A percentile compares a stretch with the other conserved stretches of the same genome.
Evolutionary conservation across 2,113 vertebrate species (phyloP).

Genomic region (Caloenas nicobarica): DNA sequence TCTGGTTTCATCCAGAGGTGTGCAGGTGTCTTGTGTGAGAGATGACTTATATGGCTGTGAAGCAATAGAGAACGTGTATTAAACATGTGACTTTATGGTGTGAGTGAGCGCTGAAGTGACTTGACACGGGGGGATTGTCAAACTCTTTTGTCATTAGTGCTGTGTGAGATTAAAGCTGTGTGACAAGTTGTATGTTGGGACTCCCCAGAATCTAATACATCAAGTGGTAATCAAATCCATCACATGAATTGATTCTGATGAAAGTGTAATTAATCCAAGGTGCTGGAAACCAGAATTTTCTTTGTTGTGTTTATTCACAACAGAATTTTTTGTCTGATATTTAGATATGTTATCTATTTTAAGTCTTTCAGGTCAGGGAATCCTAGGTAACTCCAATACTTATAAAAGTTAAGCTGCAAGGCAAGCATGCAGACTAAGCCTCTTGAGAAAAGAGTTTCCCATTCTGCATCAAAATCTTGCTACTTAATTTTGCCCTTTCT

Average conservation of each 20-base stretch:
- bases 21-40: not conserved
- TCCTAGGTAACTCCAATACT: not conserved
- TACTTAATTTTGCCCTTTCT: not conserved
- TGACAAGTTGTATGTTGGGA: not conserved
- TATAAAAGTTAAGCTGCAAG: not conserved
- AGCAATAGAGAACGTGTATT: not conserved
- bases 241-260: not conserved
- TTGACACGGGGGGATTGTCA: rapidly evolving
- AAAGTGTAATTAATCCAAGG: not conserved
- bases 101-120: not conserved
- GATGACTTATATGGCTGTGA: not conserved
- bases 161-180: not conserved
- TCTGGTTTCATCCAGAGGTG: not conserved
- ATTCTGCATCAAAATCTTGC: not conserved
- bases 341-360: not conserved
- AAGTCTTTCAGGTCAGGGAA: not conserved
- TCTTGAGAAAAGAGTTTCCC: not conserved
- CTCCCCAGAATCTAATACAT: not conserved
- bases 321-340: not conserved
- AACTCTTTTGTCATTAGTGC: not conserved
- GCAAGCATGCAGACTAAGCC: not conserved
- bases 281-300: not conserved
- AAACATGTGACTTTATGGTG: not conserved
- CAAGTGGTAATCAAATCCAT: not conserved
- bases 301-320: not conserved